Evolutionary conservation across 2,113 vertebrate species (phyloP).

Genomic region (Clarias batrachus): DNA sequence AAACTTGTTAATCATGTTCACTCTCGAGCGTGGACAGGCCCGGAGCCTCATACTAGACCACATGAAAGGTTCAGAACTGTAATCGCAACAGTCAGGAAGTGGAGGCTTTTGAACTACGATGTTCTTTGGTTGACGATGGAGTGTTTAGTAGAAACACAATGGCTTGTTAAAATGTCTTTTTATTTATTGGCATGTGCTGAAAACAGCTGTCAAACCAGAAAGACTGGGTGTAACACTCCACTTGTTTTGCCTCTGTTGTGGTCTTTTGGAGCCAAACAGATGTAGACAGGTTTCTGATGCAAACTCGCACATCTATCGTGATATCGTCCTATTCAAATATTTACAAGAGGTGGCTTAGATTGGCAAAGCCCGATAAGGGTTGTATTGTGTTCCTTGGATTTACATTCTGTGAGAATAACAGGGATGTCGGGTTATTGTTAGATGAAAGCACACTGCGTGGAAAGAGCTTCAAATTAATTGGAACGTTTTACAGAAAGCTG

Average conservation of each 20-base stretch:
- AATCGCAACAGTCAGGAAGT: neutral
- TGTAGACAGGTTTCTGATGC: conserved; percentile 1
- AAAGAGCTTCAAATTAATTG: neutral
- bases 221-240: conserved; percentile 14
- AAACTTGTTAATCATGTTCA: neutral
- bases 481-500: neutral
- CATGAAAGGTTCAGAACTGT: conserved; percentile 16
- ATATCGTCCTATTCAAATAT: neutral
- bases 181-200: neutral
- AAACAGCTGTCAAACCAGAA: conserved; percentile 17
- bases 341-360: neutral
- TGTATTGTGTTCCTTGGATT: neutral
- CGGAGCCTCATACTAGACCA: conserved; percentile 10
- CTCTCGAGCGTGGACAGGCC: conserved; percentile 7
- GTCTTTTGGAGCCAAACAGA: neutral
- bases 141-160: neutral
- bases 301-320: neutral
- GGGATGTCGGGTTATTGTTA: neutral
- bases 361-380: conserved; percentile 4
- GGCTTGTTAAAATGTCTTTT: conserved; percentile 10
- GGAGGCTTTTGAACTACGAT: conserved; percentile 6
- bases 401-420: neutral
- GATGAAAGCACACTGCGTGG: neutral
- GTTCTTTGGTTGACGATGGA: neutral
- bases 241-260: neutral